Evolutionary conservation across 2,113 vertebrate species (phyloP).

Genomic region (Peromyscus leucopus): DNA sequence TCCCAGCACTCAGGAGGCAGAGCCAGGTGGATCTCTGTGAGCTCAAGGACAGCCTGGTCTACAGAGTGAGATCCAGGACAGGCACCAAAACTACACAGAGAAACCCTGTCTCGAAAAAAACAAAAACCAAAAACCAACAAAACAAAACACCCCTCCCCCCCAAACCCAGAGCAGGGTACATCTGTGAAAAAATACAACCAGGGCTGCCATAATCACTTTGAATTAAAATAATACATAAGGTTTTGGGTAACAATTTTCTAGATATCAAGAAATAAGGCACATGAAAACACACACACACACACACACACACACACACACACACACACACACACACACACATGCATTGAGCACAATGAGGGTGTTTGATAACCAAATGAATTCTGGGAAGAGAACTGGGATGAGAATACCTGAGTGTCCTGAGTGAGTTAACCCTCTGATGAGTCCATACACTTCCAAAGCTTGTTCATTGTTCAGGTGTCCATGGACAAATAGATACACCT

Average conservation of each 20-base stretch:
- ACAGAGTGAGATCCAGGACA: too few species aligned
- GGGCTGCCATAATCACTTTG: background rate
- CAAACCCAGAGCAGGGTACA: background rate
- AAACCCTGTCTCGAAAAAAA: too few species aligned
- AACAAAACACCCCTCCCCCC: fast-evolving
- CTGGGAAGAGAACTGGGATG: background rate
- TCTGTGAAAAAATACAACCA: background rate
- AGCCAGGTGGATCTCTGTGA: too few species aligned
- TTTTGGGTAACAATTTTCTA: background rate
- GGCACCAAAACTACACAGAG: too few species aligned
- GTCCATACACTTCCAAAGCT: background rate
- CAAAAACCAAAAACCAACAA: too few species aligned
- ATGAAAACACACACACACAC: background rate
- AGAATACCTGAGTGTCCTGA: background rate
- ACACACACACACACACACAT: background rate
- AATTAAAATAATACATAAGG: background rate
- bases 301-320: background rate
- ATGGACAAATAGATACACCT: background rate
- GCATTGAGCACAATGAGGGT: background rate
- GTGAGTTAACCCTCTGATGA: background rate
- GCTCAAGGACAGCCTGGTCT: too few species aligned
- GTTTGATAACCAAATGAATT: background rate
- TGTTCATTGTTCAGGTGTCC: background rate
- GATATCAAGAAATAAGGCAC: background rate
- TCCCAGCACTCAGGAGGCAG: too few species aligned